Conservation (phyloP, 2,888 invertebrate species). For the Tachystola acroxantha region DNA sequence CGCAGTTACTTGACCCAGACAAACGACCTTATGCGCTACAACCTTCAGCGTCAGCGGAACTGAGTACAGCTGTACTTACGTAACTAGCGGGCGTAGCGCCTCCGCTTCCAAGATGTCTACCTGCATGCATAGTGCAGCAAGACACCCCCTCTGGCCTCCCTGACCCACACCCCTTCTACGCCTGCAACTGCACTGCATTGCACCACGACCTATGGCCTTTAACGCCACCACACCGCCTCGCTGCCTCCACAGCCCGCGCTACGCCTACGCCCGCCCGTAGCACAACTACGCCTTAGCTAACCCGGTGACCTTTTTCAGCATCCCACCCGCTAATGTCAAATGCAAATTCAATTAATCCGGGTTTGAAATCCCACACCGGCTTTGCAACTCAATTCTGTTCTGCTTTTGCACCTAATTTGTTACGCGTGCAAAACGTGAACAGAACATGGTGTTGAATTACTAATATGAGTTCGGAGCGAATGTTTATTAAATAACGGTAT, state of each 20-base stretch:
- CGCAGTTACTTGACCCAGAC: constrained; percentile 43
- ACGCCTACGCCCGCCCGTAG: constrained; percentile 10
- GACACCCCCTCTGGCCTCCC: constrained; percentile 30
- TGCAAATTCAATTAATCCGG: not conserved
- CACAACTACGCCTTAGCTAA: constrained; percentile 10
- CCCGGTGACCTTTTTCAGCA: constrained; percentile 11
- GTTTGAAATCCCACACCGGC: too few relatives aligned
- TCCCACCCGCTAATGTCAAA: constrained; percentile 3
- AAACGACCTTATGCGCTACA: constrained; percentile 57
- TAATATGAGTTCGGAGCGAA: too few relatives aligned
- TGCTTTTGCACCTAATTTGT: too few relatives aligned
- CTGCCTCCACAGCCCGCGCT: constrained; percentile 5
- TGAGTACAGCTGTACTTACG: constrained; percentile 35
- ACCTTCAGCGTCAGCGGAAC: constrained; percentile 63
- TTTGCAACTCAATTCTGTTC: too few relatives aligned
- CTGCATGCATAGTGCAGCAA: constrained; percentile 24
- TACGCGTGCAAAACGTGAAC: too few relatives aligned
- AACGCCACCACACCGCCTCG: constrained; percentile 8
- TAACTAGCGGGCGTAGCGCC: constrained; percentile 22
- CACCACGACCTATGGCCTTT: constrained; percentile 61
- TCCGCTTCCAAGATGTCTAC: constrained; percentile 36
- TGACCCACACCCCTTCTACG: constrained; percentile 26
- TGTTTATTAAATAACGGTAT: too few relatives aligned
- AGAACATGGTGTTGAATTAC: too few relatives aligned
- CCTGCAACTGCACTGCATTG: constrained; percentile 55